phyloP scores from a whole-genome alignment of 92 coral and sea anemone species.

The Plumapathes pennacea region DNA sequence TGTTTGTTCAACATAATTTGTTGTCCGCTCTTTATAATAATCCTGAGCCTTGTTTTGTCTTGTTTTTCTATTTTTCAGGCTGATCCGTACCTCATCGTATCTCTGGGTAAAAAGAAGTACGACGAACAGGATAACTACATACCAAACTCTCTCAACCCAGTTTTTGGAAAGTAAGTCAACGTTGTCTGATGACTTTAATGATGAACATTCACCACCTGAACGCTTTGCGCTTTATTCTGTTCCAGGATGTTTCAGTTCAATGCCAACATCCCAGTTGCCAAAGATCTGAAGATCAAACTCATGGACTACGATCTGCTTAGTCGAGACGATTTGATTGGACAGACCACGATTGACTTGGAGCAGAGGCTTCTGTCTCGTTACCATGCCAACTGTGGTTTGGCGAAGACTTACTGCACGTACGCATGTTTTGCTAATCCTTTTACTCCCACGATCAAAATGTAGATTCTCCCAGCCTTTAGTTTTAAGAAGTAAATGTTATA shows the following conservation, averaged over 20 bases:
- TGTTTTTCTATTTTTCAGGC: conserved; percentile 42
- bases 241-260: conserved; percentile 72
- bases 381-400: conserved; percentile 84
- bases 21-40: no score
- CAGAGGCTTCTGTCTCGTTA: conserved; percentile 69
- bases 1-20: no score
- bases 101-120: conserved; percentile 63
- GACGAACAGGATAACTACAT: conserved; percentile 37
- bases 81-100: conserved; percentile 78
- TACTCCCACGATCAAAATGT: neutral
- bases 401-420: conserved; percentile 71
- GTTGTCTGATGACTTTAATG: neutral
- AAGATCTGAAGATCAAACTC: conserved; percentile 67
- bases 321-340: conserved; percentile 72
- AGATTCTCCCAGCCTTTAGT: no score
- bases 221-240: neutral
- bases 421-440: conserved; percentile 6
- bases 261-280: conserved; percentile 66
- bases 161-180: conserved; percentile 35
- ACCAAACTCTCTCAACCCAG: conserved; percentile 58
- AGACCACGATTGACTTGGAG: conserved; percentile 78
- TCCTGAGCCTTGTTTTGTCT: neutral
- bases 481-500: no score
- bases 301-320: conserved; percentile 61
- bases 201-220: neutral